phyloP scores from a whole-genome alignment of 2,888 invertebrate species.

The Magallana nippona region DNA sequence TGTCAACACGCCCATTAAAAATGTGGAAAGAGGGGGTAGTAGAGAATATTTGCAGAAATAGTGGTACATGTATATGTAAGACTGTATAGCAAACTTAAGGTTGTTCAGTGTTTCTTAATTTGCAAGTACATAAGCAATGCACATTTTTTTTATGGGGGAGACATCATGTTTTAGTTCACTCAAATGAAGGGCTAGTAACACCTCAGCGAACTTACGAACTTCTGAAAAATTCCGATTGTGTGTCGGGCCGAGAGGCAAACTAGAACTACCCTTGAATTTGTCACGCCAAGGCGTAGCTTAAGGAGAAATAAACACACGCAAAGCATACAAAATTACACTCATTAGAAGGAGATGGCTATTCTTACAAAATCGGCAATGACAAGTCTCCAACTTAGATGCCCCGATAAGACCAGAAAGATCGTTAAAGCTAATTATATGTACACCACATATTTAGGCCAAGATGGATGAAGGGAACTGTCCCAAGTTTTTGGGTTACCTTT shows the following conservation, averaged over 20 bases:
- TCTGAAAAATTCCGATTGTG: slow-evolving; percentile 10
- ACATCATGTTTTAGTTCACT: neutral
- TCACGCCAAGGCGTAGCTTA: slow-evolving; percentile 21
- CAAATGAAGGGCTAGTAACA: neutral
- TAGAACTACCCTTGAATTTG: slow-evolving; percentile 29
- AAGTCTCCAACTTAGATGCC: slow-evolving; percentile 20
- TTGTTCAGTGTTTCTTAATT: no score
- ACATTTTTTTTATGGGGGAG: no score
- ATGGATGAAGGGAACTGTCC: neutral
- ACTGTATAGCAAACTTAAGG: no score
- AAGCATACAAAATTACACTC: slow-evolving; percentile 30
- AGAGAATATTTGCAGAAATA: neutral
- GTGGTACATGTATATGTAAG: no score
- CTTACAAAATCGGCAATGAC: slow-evolving; percentile 31
- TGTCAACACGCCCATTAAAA: neutral
- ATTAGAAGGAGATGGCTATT: slow-evolving; percentile 28
- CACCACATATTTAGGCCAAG: slow-evolving; percentile 26
- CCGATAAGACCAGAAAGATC: slow-evolving; percentile 1
- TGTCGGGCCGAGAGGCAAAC: neutral
- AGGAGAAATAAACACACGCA: slow-evolving; percentile 33
- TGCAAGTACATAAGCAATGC: no score
- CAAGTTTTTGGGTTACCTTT: neutral
- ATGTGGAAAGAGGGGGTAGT: no score
- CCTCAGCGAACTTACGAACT: slow-evolving; percentile 16
- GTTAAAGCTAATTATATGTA: neutral